Percentiles rank a stretch among this genome's conserved stretches.
phyloP scores from a whole-genome alignment of 2,888 invertebrate species.

The Oscheius myriophilus region DNA sequence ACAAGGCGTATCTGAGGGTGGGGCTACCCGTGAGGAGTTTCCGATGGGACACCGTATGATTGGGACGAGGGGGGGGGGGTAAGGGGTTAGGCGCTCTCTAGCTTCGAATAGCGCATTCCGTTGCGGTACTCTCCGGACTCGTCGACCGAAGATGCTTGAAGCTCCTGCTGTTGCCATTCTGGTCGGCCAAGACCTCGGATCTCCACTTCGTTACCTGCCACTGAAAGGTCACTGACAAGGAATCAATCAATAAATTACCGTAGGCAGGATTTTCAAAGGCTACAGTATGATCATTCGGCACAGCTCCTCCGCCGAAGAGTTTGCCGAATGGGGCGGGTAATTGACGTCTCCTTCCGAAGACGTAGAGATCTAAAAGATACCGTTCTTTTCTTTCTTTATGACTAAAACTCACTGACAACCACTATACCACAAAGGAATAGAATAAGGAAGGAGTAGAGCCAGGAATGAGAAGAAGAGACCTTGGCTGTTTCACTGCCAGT shows the following conservation, averaged over 20 bases:
- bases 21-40: conserved; percentile 4
- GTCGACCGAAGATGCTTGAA: conserved; percentile 38
- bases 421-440: conserved; percentile 27
- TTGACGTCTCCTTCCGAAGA: conserved; percentile 38
- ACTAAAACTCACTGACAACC: conserved; percentile 26
- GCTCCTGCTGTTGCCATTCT: conserved; percentile 51
- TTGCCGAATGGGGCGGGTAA: conserved; percentile 45
- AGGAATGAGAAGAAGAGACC: conserved; percentile 23
- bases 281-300: conserved; percentile 47
- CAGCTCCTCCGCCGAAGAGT: conserved; percentile 28
- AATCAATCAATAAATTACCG: conserved; percentile 23
- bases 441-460: conserved; percentile 36
- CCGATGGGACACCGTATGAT: conserved; percentile 25
- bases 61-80: too few relatives aligned
- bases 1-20: conserved; percentile 6
- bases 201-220: conserved; percentile 48
- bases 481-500: conserved; percentile 10
- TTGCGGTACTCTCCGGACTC: conserved; percentile 37
- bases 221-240: not conserved
- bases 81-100: conserved; percentile 25
- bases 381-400: not conserved
- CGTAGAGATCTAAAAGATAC: conserved; percentile 5
- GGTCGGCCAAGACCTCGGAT: conserved; percentile 53
- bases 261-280: conserved; percentile 59
- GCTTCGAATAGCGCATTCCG: conserved; percentile 55